Evolutionary conservation across 2,113 vertebrate species (phyloP).

Genomic region (Pipa parva): DNA sequence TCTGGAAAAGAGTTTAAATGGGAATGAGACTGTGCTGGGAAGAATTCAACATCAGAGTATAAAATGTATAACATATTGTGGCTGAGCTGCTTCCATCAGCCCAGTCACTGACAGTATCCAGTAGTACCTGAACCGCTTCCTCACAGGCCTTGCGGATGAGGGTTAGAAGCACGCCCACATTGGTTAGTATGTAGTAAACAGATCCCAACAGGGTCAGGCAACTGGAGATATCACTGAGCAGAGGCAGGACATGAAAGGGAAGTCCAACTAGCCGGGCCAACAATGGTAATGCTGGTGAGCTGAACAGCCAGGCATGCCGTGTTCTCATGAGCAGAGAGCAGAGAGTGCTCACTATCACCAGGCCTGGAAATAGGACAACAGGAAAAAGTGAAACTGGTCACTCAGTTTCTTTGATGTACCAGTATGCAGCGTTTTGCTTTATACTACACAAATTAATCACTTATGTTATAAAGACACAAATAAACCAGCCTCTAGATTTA

Average conservation of each 20-base stretch:
- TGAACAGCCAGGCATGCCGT: conserved; percentile 70
- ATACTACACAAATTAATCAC: too few species aligned
- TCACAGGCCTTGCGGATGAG: conserved; percentile 59
- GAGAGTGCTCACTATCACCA: conserved; percentile 69
- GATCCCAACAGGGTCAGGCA: conserved; percentile 56
- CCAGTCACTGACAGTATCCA: too few species aligned
- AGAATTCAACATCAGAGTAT: too few species aligned
- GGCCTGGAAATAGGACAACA: conserved; percentile 58
- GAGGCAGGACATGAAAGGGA: conserved; percentile 52
- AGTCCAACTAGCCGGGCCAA: conserved; percentile 60
- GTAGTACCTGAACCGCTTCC: conserved; percentile 64
- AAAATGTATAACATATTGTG: too few species aligned
- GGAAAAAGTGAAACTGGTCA: too few species aligned
- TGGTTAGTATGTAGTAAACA: conserved; percentile 55
- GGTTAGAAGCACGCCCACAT: conserved; percentile 65
- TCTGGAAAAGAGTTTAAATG: too few species aligned
- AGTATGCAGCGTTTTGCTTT: too few species aligned
- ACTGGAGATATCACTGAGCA: conserved; percentile 57
- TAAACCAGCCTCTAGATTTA: too few species aligned
- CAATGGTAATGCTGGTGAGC: conserved; percentile 68
- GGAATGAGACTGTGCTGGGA: too few species aligned
- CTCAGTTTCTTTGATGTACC: too few species aligned
- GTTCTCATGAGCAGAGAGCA: conserved; percentile 76
- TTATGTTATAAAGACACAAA: too few species aligned
- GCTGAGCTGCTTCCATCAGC: too few species aligned